These are phyloP conservation scores for Tipula vernalis DNA, from an alignment of 2,888 invertebrate species.

Conservation along the genomic window DNA sequence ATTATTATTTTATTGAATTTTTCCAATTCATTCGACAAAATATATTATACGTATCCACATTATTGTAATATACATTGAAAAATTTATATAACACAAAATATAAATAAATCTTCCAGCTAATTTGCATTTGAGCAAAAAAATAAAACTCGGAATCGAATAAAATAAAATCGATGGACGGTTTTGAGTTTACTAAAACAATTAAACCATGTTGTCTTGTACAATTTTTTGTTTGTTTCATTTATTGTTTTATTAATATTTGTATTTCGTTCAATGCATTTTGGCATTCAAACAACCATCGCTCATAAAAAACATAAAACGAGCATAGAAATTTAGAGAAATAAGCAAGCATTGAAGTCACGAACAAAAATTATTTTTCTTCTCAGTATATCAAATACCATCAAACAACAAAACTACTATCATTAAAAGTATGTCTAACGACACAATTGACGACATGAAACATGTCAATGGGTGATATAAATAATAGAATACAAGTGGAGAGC, in stretches of 20 bases:
- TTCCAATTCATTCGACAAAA: not conserved
- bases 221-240: not conserved
- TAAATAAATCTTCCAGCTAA: not conserved
- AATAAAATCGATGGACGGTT: not conserved
- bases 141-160: not conserved
- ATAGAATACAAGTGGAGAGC: not conserved
- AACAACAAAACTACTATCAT: not conserved
- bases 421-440: not conserved
- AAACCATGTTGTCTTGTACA: not conserved
- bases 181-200: not conserved
- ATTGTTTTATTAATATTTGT: not conserved
- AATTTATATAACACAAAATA: not conserved
- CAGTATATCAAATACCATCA: no score
- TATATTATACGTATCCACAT: not conserved
- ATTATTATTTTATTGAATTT: not conserved
- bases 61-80: not conserved
- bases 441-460: not conserved
- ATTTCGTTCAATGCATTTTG: not conserved
- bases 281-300: not conserved
- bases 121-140: not conserved
- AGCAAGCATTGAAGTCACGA: not conserved
- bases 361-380: not conserved
- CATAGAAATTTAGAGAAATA: not conserved
- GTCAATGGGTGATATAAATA: not conserved
- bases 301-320: not conserved